Conservation (phyloP, 2,113 vertebrate genomes). For the Condylura cristata region DNA sequence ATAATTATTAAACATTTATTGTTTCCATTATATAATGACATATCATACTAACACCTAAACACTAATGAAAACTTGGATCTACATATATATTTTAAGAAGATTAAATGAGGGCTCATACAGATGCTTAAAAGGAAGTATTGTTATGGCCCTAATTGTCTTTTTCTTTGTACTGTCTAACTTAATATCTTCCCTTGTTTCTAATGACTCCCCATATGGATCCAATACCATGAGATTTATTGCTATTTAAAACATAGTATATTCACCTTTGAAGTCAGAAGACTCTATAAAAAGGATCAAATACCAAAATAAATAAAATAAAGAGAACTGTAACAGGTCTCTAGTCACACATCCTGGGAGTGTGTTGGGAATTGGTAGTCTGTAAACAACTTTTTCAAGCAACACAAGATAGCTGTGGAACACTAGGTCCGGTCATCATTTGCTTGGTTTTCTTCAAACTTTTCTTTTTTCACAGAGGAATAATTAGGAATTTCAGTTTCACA, state of each 20-base stretch:
- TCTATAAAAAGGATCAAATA: background rate
- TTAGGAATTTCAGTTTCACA: background rate
- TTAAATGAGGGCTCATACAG: background rate
- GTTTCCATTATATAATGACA: background rate
- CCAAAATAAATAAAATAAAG: background rate
- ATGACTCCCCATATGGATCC: background rate
- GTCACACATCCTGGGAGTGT: rapidly evolving
- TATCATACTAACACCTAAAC: background rate
- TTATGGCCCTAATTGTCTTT: background rate
- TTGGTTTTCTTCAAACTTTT: background rate
- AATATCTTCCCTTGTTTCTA: background rate
- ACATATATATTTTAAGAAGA: background rate
- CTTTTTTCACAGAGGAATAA: background rate
- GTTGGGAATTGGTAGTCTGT: background rate
- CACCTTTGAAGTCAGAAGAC: background rate
- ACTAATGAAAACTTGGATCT: background rate
- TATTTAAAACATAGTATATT: background rate
- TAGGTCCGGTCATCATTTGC: background rate
- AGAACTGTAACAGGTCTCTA: background rate
- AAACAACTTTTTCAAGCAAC: background rate
- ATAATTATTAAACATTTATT: background rate
- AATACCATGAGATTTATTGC: background rate
- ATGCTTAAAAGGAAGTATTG: background rate
- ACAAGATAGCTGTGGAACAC: background rate
- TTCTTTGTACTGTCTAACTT: background rate